A percentile compares a stretch with the other conserved stretches of the same genome.
Conservation (phyloP, 1,140 invertebrate species). For the Pogonomyrmex barbatus region DNA sequence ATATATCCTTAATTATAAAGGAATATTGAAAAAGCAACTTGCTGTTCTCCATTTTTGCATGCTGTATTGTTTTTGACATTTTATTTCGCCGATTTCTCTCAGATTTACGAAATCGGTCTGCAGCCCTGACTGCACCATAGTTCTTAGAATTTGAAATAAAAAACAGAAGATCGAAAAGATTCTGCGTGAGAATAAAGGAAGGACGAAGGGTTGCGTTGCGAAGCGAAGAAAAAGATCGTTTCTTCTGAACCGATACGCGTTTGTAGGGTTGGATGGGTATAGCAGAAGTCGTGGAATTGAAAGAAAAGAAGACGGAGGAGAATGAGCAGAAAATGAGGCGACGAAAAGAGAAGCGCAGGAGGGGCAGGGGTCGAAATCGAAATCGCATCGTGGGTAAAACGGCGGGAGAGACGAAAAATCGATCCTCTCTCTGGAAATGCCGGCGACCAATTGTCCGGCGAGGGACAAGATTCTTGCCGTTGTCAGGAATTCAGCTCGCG, state of each 20-base stretch:
- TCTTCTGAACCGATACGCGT: constrained; percentile 46
- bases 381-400: constrained; percentile 59
- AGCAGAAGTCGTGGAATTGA: constrained; percentile 32
- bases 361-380: constrained; percentile 62
- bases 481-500: constrained; percentile 77
- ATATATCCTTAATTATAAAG: not conserved
- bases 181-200: constrained; percentile 63
- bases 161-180: constrained; percentile 64
- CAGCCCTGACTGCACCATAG: constrained; percentile 7
- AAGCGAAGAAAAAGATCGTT: constrained; percentile 52
- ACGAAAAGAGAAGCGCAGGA: not conserved
- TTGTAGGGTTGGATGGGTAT: constrained; percentile 24
- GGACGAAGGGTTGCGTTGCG: constrained; percentile 47
- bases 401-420: constrained; percentile 72
- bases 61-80: constrained; percentile 5
- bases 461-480: constrained; percentile 78
- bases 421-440: constrained; percentile 76
- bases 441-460: constrained; percentile 75
- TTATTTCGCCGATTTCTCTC: not conserved
- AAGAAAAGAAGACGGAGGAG: constrained; percentile 31
- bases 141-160: constrained; percentile 74
- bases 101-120: constrained; percentile 31
- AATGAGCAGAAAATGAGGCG: constrained; percentile 54
- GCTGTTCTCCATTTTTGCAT: not conserved
- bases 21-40: not conserved